Evolutionary conservation across 2,113 vertebrate genomes (phyloP).

Genomic region (Xenus cinereus): DNA sequence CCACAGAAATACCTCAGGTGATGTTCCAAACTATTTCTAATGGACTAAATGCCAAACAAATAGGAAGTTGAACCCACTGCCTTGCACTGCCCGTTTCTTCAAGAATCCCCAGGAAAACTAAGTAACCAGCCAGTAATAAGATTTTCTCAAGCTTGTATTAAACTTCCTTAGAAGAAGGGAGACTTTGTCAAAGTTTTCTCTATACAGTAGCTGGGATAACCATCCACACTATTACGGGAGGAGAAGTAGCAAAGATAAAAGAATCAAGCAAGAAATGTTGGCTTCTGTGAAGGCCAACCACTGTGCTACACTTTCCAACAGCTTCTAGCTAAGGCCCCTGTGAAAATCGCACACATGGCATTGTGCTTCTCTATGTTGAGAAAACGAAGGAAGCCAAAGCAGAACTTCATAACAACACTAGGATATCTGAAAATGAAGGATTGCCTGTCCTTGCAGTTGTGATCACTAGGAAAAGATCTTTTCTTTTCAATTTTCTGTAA

Average conservation of each 20-base stretch:
- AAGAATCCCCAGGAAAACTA: not conserved
- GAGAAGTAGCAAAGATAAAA: not conserved
- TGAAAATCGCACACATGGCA: conserved; percentile 89
- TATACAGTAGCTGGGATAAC: not conserved
- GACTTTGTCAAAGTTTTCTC: not conserved
- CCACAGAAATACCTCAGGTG: not conserved
- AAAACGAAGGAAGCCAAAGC: conserved; percentile 88
- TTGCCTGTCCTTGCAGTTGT: conserved; percentile 83
- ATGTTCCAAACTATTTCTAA: not conserved
- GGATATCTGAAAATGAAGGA: conserved; percentile 84
- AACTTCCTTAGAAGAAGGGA: not conserved
- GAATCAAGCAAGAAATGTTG: not conserved
- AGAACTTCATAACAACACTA: conserved; percentile 84
- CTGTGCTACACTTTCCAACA: not conserved
- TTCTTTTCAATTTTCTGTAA: not conserved
- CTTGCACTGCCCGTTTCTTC: not conserved
- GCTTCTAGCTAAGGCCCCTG: conserved; percentile 68
- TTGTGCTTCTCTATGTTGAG: conserved; percentile 84
- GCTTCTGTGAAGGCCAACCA: not conserved
- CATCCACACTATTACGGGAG: not conserved
- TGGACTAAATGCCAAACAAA: not conserved
- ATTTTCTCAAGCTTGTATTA: not conserved
- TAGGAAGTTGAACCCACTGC: not conserved
- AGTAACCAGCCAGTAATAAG: not conserved
- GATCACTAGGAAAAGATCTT: not conserved